Conservation (phyloP, 2,113 vertebrate genomes). For the Abramis brama region DNA sequence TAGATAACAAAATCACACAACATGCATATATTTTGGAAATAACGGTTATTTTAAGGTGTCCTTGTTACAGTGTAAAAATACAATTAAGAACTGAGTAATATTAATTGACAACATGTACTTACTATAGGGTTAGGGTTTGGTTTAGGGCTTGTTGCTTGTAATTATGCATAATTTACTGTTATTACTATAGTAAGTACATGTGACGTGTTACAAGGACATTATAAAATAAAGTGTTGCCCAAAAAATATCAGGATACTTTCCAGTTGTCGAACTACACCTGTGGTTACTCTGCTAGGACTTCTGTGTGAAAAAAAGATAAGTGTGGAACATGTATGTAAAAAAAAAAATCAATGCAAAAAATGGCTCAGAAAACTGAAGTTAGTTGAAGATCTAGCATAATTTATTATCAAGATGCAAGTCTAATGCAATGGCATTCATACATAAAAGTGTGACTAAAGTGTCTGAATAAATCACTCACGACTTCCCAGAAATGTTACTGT, state of each 20-base stretch:
- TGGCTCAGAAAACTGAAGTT: too few species aligned
- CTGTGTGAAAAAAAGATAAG: background rate
- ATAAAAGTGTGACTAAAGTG: background rate
- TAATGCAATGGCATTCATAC: background rate
- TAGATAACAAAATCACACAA: background rate
- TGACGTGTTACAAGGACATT: too few species aligned
- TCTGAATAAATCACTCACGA: background rate
- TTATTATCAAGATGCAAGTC: background rate
- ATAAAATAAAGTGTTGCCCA: background rate
- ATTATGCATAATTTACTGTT: too few species aligned
- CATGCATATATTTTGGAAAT: background rate
- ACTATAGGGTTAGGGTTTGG: too few species aligned
- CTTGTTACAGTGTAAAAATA: too few species aligned
- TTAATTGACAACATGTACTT: too few species aligned
- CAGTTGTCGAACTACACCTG: background rate
- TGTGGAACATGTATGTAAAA: too few species aligned
- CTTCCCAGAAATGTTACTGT: slow-evolving; percentile 10
- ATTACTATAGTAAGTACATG: too few species aligned
- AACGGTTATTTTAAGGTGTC: too few species aligned
- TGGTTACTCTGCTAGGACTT: background rate
- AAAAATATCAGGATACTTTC: background rate
- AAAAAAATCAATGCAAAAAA: too few species aligned
- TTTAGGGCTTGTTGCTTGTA: too few species aligned
- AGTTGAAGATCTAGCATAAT: background rate
- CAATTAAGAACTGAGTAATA: too few species aligned